Conservation (phyloP, 2,113 vertebrate species). For the Asarcornis scutulata region DNA sequence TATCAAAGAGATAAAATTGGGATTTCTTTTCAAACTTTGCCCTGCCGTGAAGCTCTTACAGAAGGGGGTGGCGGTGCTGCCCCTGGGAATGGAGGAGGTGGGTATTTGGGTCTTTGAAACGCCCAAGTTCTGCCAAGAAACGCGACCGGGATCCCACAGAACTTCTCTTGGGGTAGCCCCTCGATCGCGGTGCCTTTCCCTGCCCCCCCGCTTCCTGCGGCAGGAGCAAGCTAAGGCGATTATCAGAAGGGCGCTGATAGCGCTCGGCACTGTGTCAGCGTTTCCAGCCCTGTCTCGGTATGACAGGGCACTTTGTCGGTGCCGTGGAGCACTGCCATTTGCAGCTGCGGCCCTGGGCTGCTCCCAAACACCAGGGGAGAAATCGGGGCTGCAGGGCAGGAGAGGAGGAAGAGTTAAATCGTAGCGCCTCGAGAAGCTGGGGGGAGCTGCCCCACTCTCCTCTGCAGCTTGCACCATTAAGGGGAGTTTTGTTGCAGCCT, state of each 20-base stretch:
- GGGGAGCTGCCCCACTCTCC: background rate
- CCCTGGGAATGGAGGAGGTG: background rate
- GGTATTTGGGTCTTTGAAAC: constrained; percentile 12
- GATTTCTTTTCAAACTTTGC: constrained; percentile 14
- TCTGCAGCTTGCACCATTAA: constrained; percentile 7
- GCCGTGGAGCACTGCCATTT: background rate
- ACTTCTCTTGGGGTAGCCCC: background rate
- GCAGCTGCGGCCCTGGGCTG: background rate
- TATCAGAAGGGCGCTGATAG: constrained; percentile 29
- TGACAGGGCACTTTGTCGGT: constrained; percentile 8
- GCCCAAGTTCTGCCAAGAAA: background rate
- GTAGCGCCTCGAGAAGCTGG: background rate
- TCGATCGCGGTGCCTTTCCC: background rate
- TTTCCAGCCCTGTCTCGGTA: constrained; percentile 39
- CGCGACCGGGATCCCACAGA: background rate
- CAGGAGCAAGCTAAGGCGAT: background rate
- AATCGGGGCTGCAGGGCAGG: background rate
- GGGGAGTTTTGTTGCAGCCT: constrained; percentile 23
- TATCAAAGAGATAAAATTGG: constrained; percentile 5
- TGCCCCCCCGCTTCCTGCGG: background rate
- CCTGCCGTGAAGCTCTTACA: background rate
- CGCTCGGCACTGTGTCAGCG: constrained; percentile 43
- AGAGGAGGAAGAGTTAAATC: constrained; percentile 38
- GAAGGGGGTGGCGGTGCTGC: background rate
- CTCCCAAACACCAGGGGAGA: background rate